Base-by-base conservation (phyloP, 2,797 vertebrate species). In the Peromyscus eremicus region DNA sequence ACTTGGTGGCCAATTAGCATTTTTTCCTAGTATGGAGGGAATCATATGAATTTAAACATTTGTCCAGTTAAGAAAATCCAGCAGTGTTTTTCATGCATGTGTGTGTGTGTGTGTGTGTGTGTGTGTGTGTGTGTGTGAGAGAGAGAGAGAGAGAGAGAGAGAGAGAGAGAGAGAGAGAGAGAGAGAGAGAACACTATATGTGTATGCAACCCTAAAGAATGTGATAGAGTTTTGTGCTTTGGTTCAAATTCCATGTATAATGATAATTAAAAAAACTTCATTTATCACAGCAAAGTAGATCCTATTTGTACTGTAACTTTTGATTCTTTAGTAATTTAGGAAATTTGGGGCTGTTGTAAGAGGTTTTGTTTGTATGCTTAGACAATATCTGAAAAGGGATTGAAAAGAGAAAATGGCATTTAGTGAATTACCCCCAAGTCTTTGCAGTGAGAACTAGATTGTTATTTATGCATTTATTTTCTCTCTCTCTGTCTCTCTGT, bases 41-140 rank as follows among this genome's bases (percentile, higher is more conserved):
- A 71, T 96, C 70, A 11, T 70, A 8, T 93, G 49, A 71, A 52
- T 94, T 97, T 97, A 87, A 92, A 21, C 95, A 57, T 88, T 96
- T 96, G 57, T 76, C n/a, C 70, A 80, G 75, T 43, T 46, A 43
- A 66, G 57, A 87, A 91, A 86, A 66, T 76, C 17, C 85, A 27
- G 1, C 49, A 62, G 9, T 80, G 34, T 66, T 62, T 40, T 60
- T 46, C 62, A 1, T 34, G 10, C n/a, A n/a, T n/a, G n/a, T n/a
- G n/a, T n/a, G 13, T n/a, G n/a, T n/a, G n/a, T n/a, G n/a, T n/a
- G n/a, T n/a, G n/a, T n/a, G n/a, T n/a, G n/a, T n/a, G n/a, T n/a
- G n/a, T n/a, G n/a, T n/a, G n/a, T n/a, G n/a, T n/a, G n/a, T n/a
- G n/a, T n/a, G n/a, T n/a, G n/a, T n/a, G 13, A 34, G 32, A 68